Evolutionary conservation across 2,113 vertebrate species (phyloP).

Genomic region (Sigmodon hispidus): DNA sequence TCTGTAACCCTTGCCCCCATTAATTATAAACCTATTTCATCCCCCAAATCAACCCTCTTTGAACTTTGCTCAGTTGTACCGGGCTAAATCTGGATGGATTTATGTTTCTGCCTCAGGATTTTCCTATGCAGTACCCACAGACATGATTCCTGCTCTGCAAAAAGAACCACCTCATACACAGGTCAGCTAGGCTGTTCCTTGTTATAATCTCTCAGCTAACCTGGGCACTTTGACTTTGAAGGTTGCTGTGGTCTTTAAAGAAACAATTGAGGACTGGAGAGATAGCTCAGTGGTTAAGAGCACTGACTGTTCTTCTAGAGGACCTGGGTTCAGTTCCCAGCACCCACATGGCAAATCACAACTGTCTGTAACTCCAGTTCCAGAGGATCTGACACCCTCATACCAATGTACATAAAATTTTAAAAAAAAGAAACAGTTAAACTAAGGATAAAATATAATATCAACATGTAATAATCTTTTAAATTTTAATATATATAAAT

Average conservation of each 20-base stretch:
- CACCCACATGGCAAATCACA: too few relatives aligned
- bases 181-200: neutral
- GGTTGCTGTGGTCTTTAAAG: neutral
- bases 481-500: neutral
- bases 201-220: neutral
- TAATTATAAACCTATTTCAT: neutral
- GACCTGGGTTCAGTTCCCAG: too few relatives aligned
- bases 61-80: neutral
- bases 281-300: too few relatives aligned
- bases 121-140: neutral
- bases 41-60: neutral
- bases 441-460: neutral
- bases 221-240: neutral
- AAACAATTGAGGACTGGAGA: too few relatives aligned
- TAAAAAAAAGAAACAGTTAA: neutral
- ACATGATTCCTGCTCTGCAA: neutral
- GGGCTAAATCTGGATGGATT: neutral
- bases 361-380: too few relatives aligned
- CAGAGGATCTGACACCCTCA: too few relatives aligned
- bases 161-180: neutral
- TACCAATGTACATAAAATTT: too few relatives aligned
- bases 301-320: too few relatives aligned
- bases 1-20: neutral
- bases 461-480: neutral
- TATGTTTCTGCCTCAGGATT: neutral